Percentiles rank a stretch among this genome's conserved stretches.
These are phyloP conservation scores for Byasa hedistus DNA, from an alignment of 2,888 invertebrate species.

Conservation along the genomic window DNA sequence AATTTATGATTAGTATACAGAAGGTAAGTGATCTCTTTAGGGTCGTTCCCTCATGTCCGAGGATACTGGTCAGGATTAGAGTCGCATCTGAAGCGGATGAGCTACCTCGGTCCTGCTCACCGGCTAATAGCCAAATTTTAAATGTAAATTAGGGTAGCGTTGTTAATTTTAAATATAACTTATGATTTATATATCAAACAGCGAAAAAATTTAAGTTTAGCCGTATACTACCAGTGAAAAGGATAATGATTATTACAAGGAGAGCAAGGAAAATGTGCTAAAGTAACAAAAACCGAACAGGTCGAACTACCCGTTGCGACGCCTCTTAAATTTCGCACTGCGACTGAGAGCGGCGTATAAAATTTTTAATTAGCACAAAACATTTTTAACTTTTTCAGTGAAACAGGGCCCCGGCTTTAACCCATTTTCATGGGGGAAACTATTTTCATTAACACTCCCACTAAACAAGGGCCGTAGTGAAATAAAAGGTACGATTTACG, in stretches of 20 bases:
- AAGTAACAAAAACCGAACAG: too few species aligned
- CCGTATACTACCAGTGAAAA: not conserved
- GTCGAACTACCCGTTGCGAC: not conserved
- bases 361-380: conserved; percentile 14
- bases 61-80: too few species aligned
- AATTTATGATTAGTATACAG: too few species aligned
- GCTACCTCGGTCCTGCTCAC: not conserved
- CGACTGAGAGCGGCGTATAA: not conserved
- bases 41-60: too few species aligned
- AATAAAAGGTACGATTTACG: conserved; percentile 17
- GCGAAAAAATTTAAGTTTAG: not conserved
- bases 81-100: too few species aligned
- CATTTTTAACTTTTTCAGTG: conserved; percentile 5
- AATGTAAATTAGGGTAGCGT: too few species aligned
- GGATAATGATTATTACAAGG: not conserved
- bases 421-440: conserved; percentile 13
- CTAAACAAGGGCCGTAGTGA: conserved; percentile 4
- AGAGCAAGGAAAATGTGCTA: too few species aligned
- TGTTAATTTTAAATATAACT: too few species aligned
- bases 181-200: too few species aligned
- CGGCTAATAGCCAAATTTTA: too few species aligned
- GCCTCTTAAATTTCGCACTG: conserved; percentile 9
- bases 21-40: too few species aligned
- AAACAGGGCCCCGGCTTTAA: conserved; percentile 1
- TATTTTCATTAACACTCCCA: conserved; percentile 26